Percentiles rank a stretch among this genome's conserved stretches.
Conservation (phyloP, 2,113 vertebrate genomes). For the Erythrocebus patas region DNA sequence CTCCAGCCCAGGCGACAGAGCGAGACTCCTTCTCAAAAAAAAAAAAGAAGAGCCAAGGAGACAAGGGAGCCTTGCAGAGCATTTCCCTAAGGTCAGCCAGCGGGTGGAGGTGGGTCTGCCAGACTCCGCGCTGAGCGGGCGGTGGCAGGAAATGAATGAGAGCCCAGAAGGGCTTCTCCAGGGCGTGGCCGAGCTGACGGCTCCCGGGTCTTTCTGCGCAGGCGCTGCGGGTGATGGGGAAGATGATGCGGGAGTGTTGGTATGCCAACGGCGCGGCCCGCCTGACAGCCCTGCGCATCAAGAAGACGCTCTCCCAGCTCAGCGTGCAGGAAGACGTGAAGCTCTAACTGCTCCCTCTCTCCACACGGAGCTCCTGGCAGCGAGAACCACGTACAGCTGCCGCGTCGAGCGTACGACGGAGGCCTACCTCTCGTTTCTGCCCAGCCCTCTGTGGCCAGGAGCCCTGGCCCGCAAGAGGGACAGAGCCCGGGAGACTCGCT, state of each 20-base stretch:
- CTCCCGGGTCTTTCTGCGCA: slow-evolving; percentile 59
- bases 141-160: not conserved
- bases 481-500: slow-evolving; percentile 69
- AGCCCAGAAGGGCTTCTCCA: not conserved
- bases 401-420: slow-evolving; percentile 76
- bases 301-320: slow-evolving; percentile 98
- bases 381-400: slow-evolving; percentile 79
- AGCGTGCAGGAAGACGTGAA: slow-evolving; percentile 98
- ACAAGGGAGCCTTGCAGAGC: too few species aligned
- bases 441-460: slow-evolving; percentile 77
- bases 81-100: not conserved
- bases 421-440: slow-evolving; percentile 89
- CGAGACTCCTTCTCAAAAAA: too few species aligned
- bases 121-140: too few species aligned
- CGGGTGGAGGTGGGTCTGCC: too few species aligned
- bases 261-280: slow-evolving; percentile 95
- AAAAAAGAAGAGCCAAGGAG: rapidly evolving
- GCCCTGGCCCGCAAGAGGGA: slow-evolving; percentile 56
- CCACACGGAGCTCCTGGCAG: slow-evolving; percentile 58
- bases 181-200: not conserved
- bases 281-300: slow-evolving; percentile 96
- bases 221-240: slow-evolving; percentile 97
- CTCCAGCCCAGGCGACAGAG: too few species aligned
- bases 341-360: slow-evolving; percentile 82
- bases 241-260: slow-evolving; percentile 99